Evolutionary conservation across 2,888 invertebrate species (phyloP).

Genomic region (Lepidocyrtoides sp.): DNA sequence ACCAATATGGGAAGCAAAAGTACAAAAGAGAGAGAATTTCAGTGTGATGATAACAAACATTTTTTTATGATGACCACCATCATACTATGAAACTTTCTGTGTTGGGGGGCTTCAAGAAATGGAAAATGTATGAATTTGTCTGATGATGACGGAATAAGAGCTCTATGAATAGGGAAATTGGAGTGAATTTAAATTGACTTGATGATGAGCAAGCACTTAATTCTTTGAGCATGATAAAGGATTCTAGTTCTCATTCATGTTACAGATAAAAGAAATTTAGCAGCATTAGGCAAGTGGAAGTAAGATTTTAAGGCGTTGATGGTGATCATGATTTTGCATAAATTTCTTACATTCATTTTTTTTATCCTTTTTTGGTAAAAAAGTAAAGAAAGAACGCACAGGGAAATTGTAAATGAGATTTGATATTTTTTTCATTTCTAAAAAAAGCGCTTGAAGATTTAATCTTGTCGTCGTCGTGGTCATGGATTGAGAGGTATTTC

Average conservation of each 20-base stretch:
- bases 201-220: conserved; percentile 58
- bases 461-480: conserved; percentile 30
- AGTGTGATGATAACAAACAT: neutral
- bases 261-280: neutral
- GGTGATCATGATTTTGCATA: conserved; percentile 75
- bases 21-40: neutral
- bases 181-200: conserved; percentile 58
- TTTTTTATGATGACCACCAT: neutral
- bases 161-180: conserved; percentile 42
- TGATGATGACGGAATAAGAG: neutral
- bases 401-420: conserved; percentile 15
- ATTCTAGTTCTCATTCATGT: conserved; percentile 26
- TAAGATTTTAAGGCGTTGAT: neutral
- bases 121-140: conserved; percentile 32
- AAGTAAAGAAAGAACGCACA: neutral
- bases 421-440: neutral
- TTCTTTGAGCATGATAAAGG: conserved; percentile 47
- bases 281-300: neutral
- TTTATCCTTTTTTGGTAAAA: neutral
- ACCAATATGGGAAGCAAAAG: neutral
- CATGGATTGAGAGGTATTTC: conserved; percentile 33
- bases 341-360: conserved; percentile 51
- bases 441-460: neutral
- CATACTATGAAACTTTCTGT: neutral
- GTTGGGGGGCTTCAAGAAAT: neutral